These are phyloP conservation scores for Sciurus carolinensis DNA, from an alignment of 2,797 vertebrate genomes.

Conservation along the genomic window DNA sequence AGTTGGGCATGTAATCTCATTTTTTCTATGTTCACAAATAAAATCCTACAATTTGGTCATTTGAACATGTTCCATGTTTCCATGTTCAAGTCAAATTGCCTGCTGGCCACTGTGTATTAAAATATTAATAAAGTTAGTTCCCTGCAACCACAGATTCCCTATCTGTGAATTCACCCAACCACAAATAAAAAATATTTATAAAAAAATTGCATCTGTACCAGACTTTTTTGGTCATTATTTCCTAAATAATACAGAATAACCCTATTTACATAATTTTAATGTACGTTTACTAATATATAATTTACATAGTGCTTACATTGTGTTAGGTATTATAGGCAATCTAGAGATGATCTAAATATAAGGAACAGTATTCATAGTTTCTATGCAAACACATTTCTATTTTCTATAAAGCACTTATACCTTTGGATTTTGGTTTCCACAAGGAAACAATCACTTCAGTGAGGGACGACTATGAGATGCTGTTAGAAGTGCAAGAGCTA, in stretches of 20 bases:
- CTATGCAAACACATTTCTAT: neutral
- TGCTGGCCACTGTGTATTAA: neutral
- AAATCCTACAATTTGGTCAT: neutral
- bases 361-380: neutral
- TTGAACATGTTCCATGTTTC: neutral
- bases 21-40: neutral
- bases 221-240: neutral
- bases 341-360: neutral
- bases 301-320: neutral
- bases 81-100: constrained; percentile 15
- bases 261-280: neutral
- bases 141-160: neutral
- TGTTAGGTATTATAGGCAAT: neutral
- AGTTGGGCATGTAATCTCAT: neutral
- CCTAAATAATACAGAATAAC: neutral
- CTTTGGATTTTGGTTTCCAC: neutral
- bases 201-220: neutral
- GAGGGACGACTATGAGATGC: neutral
- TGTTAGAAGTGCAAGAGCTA: neutral
- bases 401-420: neutral
- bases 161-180: neutral
- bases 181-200: neutral
- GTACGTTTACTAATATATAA: neutral
- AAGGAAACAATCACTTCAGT: neutral
- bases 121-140: neutral